Conservation (phyloP, 1,140 invertebrate genomes). For the fruit fly (Drosophila melanogaster) region DNA sequence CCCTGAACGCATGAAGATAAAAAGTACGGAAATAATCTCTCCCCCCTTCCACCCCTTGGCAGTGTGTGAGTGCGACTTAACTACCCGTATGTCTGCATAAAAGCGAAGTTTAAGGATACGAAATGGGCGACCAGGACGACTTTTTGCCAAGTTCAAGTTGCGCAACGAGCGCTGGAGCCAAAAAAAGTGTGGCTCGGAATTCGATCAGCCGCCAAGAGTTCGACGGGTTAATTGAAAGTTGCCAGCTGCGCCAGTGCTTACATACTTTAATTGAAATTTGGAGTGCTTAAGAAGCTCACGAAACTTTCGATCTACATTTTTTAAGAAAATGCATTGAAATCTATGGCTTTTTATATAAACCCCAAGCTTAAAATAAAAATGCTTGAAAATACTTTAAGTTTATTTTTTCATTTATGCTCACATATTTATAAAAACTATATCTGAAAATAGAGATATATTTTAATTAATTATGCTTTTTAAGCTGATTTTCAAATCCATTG, state of each 20-base stretch:
- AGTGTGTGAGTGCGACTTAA: conserved; percentile 36
- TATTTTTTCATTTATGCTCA: too few relatives aligned
- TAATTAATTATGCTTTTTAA: too few relatives aligned
- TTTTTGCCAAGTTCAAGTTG: conserved; percentile 44
- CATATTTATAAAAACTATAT: too few relatives aligned
- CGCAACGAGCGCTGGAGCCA: conserved; percentile 8
- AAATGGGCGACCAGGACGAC: conserved; percentile 12
- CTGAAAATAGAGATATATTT: too few relatives aligned
- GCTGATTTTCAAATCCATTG: too few relatives aligned
- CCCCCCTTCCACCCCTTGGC: too few relatives aligned
- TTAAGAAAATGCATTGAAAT: not conserved
- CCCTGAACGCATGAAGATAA: conserved; percentile 60
- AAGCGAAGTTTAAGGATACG: conserved; percentile 48
- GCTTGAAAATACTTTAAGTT: too few relatives aligned
- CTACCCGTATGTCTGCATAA: conserved; percentile 55
- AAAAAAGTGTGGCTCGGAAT: conserved; percentile 29
- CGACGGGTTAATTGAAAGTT: conserved; percentile 50
- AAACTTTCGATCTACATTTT: conserved; percentile 4
- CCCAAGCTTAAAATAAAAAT: too few relatives aligned
- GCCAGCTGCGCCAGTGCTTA: conserved; percentile 17
- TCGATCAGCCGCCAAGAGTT: conserved; percentile 53
- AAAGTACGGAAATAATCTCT: conserved; percentile 54
- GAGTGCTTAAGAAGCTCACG: conserved; percentile 8
- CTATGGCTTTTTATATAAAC: not conserved
- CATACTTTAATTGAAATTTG: conserved; percentile 41